Evolutionary conservation across 2,113 vertebrate species (phyloP), one percentile per base, ranked within the genome.

Genomic region (Tachuris rubrigastra): DNA sequence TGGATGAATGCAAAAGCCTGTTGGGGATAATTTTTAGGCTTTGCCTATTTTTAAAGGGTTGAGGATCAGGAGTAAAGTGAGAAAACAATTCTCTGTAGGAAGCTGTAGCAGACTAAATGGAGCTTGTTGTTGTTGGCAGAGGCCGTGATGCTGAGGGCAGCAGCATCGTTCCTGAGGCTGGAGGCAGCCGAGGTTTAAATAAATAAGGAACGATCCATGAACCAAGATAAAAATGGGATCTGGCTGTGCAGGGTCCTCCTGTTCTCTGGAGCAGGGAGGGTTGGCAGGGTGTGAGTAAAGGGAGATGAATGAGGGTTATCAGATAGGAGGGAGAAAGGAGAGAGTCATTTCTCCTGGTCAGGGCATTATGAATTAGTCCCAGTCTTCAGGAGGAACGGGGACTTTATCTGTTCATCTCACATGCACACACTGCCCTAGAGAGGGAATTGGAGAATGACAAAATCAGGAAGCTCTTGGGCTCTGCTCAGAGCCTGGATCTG

Each of bases 161-260:
- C 95, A 96, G 96, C 94, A 68, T 94, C 95, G 84, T 74, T 74
- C 15, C 74, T 17, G 41, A 56, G 50, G 68, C 83, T 94, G 94
- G 94, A 97, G 93, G 89, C 27, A 37, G 56, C 17, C 8, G 95
- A 97, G 96, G 89, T 93, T 97, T 96, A 96, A 91, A 92, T 95
- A 96, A 97, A 96, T 81, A 95, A 55, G 90, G 93, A 93, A 73
- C n/a, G 62, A 97, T 95, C 95, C 95, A 93, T 27, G 69, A 97
- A 90, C 60, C 69, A 24, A 96, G 95, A 96, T 96, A 97, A 97
- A 95, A 95, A 66, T 50, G 85, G 76, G 97, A 95, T 96, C 93
- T 88, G 16, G 37, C 95, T 95, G 94, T 72, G 96, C 92, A 6
- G 95, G 68, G 92, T 68, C 94, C 95, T 82, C 67, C 88, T 2